phyloP scores from a whole-genome alignment of 2,888 invertebrate genomes.

The Apocheima hispidaria region DNA sequence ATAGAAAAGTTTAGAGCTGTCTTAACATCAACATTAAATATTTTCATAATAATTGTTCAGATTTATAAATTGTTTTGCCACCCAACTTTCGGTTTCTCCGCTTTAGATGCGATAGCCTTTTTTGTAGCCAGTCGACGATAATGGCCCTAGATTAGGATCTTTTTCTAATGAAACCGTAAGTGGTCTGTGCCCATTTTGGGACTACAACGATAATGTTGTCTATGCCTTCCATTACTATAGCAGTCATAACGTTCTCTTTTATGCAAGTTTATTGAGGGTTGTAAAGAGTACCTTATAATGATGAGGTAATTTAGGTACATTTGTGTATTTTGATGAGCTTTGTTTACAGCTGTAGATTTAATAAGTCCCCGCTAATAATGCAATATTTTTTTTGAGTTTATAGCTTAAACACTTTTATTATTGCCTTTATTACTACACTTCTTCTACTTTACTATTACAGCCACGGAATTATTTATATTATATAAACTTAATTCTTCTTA shows the following conservation, averaged over 20 bases:
- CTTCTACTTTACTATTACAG: too few species aligned
- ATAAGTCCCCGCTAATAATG: too few species aligned
- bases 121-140: slow-evolving; percentile 73
- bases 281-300: slow-evolving; percentile 11
- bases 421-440: too few species aligned
- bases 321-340: background rate
- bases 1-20: background rate
- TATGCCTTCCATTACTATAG: slow-evolving; percentile 39
- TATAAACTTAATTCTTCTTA: too few species aligned
- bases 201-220: slow-evolving; percentile 53
- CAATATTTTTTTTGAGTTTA: too few species aligned
- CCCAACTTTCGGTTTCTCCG: slow-evolving; percentile 64
- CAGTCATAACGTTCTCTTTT: slow-evolving; percentile 35
- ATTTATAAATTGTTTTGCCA: slow-evolving; percentile 29
- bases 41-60: background rate
- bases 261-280: slow-evolving; percentile 29
- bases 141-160: slow-evolving; percentile 77
- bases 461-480: too few species aligned
- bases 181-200: slow-evolving; percentile 65
- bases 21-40: background rate
- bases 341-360: background rate
- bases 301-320: background rate
- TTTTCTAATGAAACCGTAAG: slow-evolving; percentile 80
- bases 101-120: slow-evolving; percentile 71
- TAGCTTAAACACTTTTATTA: too few species aligned